Percentiles rank a stretch among this genome's conserved stretches.
Conservation (phyloP, 2,888 invertebrate genomes). For the Megamerina dolium region DNA sequence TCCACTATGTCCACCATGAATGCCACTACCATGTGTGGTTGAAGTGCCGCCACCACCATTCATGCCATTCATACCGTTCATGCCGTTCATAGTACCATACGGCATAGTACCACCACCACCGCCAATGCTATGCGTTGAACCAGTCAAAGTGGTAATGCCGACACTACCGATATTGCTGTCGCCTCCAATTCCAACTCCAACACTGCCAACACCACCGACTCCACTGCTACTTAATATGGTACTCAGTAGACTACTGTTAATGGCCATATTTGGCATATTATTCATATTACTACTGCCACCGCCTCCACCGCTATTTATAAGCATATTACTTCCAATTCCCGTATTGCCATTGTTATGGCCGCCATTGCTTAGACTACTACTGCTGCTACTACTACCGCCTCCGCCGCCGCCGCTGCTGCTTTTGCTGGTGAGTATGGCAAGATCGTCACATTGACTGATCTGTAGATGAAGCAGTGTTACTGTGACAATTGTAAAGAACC, state of each 20-base stretch:
- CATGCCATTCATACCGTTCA: constrained; percentile 11
- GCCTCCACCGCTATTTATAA: constrained; percentile 2
- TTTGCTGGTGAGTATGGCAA: constrained; percentile 17
- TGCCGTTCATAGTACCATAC: constrained; percentile 4
- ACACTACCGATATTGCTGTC: constrained; percentile 3
- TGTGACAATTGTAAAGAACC: constrained; percentile 20
- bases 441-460: constrained; percentile 26
- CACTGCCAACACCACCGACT: constrained; percentile 3
- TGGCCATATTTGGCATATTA: constrained; percentile 15
- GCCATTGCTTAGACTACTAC: constrained; percentile 13
- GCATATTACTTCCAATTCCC: constrained; percentile 2
- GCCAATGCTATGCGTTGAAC: constrained; percentile 11
- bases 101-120: constrained; percentile 18
- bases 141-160: constrained; percentile 4
- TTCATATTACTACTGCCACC: constrained; percentile 11
- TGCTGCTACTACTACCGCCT: constrained; percentile 12
- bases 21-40: constrained; percentile 8
- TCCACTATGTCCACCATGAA: neutral
- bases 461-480: constrained; percentile 25
- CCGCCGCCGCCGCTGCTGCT: constrained; percentile 15
- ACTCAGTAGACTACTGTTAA: constrained; percentile 34
- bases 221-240: constrained; percentile 22
- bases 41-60: constrained; percentile 13
- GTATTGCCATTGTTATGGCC: constrained; percentile 14
- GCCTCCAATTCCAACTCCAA: constrained; percentile 10